These are phyloP conservation scores for Naso thynnoides DNA, from an alignment of 2,797 vertebrate genomes.

Conservation along the genomic window DNA sequence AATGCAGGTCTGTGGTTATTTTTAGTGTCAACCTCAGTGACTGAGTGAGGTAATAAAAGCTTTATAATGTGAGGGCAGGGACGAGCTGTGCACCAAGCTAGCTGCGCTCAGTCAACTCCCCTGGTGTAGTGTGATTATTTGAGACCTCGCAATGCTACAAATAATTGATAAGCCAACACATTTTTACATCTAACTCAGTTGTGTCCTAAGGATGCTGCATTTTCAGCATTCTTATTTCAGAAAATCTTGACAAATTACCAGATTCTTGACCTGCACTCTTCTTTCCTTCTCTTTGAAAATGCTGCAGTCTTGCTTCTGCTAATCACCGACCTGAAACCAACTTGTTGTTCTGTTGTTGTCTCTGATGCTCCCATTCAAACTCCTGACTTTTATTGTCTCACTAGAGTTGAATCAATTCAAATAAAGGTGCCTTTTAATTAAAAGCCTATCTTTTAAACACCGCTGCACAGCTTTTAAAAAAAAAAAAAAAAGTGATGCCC, in stretches of 20 bases:
- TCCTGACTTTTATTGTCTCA: background rate
- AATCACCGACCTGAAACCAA: conserved; percentile 1
- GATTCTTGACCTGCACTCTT: background rate
- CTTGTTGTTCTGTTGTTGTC: background rate
- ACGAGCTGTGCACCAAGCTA: background rate
- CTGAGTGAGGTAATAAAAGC: background rate
- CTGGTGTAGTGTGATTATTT: background rate
- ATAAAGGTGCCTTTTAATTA: background rate
- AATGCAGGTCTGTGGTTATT: background rate
- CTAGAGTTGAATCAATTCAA: background rate
- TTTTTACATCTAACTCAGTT: background rate
- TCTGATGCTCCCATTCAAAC: background rate
- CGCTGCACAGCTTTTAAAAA: background rate
- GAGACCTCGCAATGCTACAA: background rate
- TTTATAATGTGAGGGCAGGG: background rate
- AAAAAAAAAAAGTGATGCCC: background rate
- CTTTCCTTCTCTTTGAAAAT: background rate
- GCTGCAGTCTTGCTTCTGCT: background rate
- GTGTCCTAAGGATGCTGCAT: background rate
- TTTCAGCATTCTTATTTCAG: conserved; percentile 1
- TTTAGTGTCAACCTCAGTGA: too few species aligned
- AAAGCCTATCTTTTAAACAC: background rate
- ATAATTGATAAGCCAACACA: background rate
- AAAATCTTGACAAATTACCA: conserved; percentile 1
- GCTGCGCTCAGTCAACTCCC: fast-evolving